phyloP scores from a whole-genome alignment of 2,888 invertebrate species.

The Ormyrus pomaceus region DNA sequence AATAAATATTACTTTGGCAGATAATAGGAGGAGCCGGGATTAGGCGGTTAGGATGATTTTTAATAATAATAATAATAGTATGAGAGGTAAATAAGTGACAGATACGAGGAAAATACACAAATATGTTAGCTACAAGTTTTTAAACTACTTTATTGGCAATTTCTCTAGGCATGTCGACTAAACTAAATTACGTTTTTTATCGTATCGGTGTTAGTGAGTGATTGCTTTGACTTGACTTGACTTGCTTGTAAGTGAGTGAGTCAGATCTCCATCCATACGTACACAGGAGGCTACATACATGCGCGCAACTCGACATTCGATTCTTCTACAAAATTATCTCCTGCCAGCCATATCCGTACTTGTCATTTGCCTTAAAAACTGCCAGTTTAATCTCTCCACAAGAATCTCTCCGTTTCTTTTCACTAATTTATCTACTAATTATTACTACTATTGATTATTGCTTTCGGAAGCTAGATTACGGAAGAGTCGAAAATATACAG shows the following conservation, averaged over 20 bases:
- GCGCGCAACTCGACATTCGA: constrained; percentile 58
- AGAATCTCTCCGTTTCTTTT: constrained; percentile 22
- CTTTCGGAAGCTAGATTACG: constrained; percentile 59
- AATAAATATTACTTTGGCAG: constrained; percentile 65
- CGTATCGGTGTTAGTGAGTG: constrained; percentile 69
- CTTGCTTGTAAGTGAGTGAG: constrained; percentile 63
- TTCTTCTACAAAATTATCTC: constrained; percentile 57
- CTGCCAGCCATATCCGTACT: constrained; percentile 53
- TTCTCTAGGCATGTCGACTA: constrained; percentile 74
- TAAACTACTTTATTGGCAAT: constrained; percentile 76
- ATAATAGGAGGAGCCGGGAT: constrained; percentile 56
- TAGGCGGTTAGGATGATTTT: constrained; percentile 27
- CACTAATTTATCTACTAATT: constrained; percentile 58
- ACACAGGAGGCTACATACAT: constrained; percentile 58
- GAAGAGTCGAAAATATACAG: constrained; percentile 59
- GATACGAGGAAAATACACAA: constrained; percentile 74
- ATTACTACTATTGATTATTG: constrained; percentile 60
- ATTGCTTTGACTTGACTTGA: constrained; percentile 60
- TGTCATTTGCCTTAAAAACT: constrained; percentile 54
- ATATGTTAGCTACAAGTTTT: constrained; percentile 76
- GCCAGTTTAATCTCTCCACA: constrained; percentile 41
- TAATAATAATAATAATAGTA: constrained; percentile 56
- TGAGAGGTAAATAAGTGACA: constrained; percentile 62
- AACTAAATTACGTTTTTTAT: constrained; percentile 72
- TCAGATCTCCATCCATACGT: constrained; percentile 57